phyloP scores from a whole-genome alignment of 2,888 invertebrate genomes.

The Leucophora obtusa region DNA sequence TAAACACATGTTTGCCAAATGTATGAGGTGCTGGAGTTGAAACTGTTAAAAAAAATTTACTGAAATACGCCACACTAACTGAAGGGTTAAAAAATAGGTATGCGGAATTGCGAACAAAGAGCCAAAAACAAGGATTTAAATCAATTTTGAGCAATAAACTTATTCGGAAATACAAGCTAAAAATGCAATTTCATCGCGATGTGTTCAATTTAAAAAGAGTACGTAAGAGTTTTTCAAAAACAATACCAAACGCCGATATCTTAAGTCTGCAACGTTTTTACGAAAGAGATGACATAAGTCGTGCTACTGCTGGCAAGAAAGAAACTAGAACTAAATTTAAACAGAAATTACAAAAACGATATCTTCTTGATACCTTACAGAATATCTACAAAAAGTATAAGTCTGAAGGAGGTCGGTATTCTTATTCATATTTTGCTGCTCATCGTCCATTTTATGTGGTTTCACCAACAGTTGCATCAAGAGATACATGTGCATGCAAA shows the following conservation, averaged over 20 bases:
- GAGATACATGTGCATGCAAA: conserved; percentile 45
- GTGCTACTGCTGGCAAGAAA: conserved; percentile 45
- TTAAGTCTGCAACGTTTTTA: conserved; percentile 40
- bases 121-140: conserved; percentile 41
- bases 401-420: conserved; percentile 45
- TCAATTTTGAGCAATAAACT: conserved; percentile 47
- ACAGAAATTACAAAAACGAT: conserved; percentile 44
- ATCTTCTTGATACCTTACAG: conserved; percentile 45
- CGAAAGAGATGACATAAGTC: conserved; percentile 18
- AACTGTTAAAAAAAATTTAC: conserved; percentile 43
- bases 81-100: conserved; percentile 45
- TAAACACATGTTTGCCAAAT: conserved; percentile 36
- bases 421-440: conserved; percentile 46
- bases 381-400: conserved; percentile 19
- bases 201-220: conserved; percentile 42
- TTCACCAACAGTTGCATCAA: conserved; percentile 46
- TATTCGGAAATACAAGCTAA: conserved; percentile 44
- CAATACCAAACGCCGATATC: conserved; percentile 43
- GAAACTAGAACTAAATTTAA: conserved; percentile 46
- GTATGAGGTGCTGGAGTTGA: conserved; percentile 39
- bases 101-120: conserved; percentile 44
- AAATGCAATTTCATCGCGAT: conserved; percentile 46
- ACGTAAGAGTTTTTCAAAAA: conserved; percentile 31
- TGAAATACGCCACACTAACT: conserved; percentile 46
- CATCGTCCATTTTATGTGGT: conserved; percentile 44